Percentiles rank a stretch among this genome's conserved stretches.
phyloP scores from a whole-genome alignment of 2,888 invertebrate species.

The Cynaeus angustus region DNA sequence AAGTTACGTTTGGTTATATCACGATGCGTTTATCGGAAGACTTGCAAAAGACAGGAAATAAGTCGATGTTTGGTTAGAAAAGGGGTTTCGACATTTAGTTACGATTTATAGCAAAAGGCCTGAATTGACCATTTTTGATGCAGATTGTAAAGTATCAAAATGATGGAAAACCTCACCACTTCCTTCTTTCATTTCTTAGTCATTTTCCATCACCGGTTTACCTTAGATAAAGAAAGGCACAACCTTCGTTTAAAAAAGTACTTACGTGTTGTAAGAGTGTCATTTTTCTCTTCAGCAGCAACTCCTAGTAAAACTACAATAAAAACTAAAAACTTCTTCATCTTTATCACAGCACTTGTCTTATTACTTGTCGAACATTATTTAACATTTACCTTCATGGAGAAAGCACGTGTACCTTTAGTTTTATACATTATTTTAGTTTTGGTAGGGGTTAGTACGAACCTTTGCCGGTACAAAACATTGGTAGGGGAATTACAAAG shows the following conservation, averaged over 20 bases:
- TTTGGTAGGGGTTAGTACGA: conserved; percentile 39
- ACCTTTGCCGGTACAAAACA: conserved; percentile 21
- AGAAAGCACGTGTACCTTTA: conserved; percentile 45
- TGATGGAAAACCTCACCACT: too few relatives aligned
- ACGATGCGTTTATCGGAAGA: neutral
- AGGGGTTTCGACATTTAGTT: too few relatives aligned
- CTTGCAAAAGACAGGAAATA: conserved; percentile 11
- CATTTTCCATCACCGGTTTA: conserved; percentile 20
- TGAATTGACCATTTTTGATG: too few relatives aligned
- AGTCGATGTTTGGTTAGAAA: neutral
- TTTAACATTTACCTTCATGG: conserved; percentile 31
- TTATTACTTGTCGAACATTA: conserved; percentile 31
- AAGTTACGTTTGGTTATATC: conserved; percentile 29
- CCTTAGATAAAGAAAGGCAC: conserved; percentile 7
- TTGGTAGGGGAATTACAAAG: conserved; percentile 45
- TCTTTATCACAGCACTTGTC: conserved; percentile 25
- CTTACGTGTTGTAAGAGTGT: conserved; percentile 44
- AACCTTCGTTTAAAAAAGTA: conserved; percentile 28
- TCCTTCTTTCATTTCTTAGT: conserved; percentile 1
- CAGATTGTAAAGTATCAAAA: too few relatives aligned
- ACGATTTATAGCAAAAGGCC: too few relatives aligned
- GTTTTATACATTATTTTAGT: conserved; percentile 43
- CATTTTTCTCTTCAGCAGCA: conserved; percentile 25
- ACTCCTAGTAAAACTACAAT: conserved; percentile 25
- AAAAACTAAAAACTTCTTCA: conserved; percentile 16